These are phyloP conservation scores for Coptodon rendalli DNA, from an alignment of 2,113 vertebrate genomes.

Conservation along the genomic window DNA sequence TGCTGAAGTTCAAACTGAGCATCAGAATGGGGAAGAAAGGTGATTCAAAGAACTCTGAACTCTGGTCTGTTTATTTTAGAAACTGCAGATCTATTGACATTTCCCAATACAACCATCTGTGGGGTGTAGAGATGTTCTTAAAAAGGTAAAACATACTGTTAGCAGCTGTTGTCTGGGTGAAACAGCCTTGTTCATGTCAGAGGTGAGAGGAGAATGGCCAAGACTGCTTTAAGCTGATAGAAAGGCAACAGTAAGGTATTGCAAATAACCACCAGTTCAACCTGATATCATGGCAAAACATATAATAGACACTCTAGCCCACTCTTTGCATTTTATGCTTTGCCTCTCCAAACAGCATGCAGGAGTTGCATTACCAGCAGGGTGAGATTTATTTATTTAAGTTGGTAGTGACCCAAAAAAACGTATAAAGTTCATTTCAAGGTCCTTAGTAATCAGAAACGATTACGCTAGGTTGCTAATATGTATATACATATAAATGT, in stretches of 20 bases:
- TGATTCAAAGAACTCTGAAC: not conserved
- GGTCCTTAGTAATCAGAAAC: not conserved
- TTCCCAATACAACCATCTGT: not conserved
- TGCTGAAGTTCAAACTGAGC: not conserved
- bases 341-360: not conserved
- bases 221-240: not conserved
- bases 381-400: not conserved
- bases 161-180: not conserved
- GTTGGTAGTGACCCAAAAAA: not conserved
- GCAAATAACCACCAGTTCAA: not conserved
- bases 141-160: not conserved
- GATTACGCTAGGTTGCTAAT: rapidly evolving
- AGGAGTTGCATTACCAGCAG: not conserved
- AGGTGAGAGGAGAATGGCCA: not conserved
- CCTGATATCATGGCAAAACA: not conserved
- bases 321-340: rapidly evolving
- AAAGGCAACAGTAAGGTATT: not conserved
- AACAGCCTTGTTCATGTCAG: not conserved
- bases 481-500: not conserved
- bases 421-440: not conserved
- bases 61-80: not conserved
- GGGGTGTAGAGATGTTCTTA: not conserved
- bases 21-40: not conserved
- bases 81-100: not conserved
- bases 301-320: not conserved